Evolutionary conservation across 2,888 invertebrate species (phyloP), one percentile per base, ranked within the genome.

Genomic region (Patella pellucida): DNA sequence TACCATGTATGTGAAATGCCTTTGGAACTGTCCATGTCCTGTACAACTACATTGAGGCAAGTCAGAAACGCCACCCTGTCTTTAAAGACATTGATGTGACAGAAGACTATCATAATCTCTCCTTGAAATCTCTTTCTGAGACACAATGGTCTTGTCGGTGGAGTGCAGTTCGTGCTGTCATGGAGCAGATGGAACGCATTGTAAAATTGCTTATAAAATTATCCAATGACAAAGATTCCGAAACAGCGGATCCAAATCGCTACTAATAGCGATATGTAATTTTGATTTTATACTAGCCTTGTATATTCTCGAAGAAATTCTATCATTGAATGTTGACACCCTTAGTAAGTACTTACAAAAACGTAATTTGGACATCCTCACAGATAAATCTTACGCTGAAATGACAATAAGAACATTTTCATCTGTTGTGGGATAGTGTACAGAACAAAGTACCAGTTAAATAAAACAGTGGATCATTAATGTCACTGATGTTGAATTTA

Each of bases 61-160:
- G 31, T 68, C 15, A 7, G 23, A 9, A 68, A 19, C 68, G 31
- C 11, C 68, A 68, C 5, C 41, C 68, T 31, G 31, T 19, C 3
- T 19, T 68, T 15, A 31, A 31, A 68, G 68, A 68, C 15, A 69
- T 69, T 23, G 19, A 69, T 23, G 27, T 69, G 5, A 50, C 31
- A 31, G 69, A 50, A 50, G 5, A 41, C 41, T 5, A 69, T 16
- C 69, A 23, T 7, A 27, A 31, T 50, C 15, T 69, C 16, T 15
- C 69, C 14, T 23, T 69, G 69, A 69, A 69, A 23, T 69, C 69
- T 41, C 69, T 69, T 16, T 9, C 23, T 69, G 50, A 16, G 31
- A 69, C 69, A 23, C 4, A 41, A 23, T 69, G 69, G 69, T 69
- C 69, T 19, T 69, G 69, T 69, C 69, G 50, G 41, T n/a, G 27